Conservation (phyloP, 2,113 vertebrate genomes). For the Ia io region DNA sequence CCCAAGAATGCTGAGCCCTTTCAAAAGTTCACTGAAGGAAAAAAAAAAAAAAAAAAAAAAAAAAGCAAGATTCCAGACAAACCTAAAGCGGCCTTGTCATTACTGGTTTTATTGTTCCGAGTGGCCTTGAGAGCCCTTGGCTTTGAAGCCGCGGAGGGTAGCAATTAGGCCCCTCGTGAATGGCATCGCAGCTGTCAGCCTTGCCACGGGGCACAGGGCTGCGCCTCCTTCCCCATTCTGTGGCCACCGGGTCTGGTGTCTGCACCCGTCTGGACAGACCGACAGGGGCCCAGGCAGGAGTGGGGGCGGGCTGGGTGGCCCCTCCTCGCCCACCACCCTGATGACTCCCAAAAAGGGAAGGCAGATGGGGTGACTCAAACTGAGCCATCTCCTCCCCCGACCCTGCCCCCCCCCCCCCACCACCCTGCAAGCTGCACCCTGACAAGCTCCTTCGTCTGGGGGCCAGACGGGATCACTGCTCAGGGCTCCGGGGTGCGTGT, state of each 20-base stretch:
- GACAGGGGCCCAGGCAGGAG: not conserved
- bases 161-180: not conserved
- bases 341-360: slow-evolving; percentile 16
- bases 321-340: not conserved
- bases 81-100: not conserved
- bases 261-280: not conserved
- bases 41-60: not conserved
- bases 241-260: not conserved
- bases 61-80: not conserved
- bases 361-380: slow-evolving; percentile 18
- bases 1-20: not conserved
- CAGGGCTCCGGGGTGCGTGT: not conserved
- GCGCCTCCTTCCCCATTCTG: not conserved
- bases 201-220: not conserved
- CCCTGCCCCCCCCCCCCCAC: accelerated
- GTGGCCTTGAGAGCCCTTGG: not conserved
- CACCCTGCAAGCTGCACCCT: not conserved
- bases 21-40: not conserved
- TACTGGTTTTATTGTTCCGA: slow-evolving; percentile 27
- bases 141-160: slow-evolving; percentile 29
- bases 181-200: not conserved
- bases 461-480: not conserved
- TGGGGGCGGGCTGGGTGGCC: accelerated
- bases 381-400: not conserved
- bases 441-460: not conserved